Evolutionary conservation across 2,888 invertebrate species (phyloP).

Genomic region (Eupithecia insigniata): DNA sequence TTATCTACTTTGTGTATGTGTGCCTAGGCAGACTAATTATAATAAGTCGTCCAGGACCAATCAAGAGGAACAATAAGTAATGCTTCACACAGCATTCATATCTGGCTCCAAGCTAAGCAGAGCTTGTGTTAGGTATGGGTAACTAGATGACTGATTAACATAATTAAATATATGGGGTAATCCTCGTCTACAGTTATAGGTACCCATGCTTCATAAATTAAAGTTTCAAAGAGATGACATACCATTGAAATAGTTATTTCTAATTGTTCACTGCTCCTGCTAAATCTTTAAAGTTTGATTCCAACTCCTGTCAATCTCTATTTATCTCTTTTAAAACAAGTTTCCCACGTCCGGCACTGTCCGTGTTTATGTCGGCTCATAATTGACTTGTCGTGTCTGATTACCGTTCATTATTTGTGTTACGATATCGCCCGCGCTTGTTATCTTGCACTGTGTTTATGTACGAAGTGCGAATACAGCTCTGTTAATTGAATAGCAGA

Average conservation of each 20-base stretch:
- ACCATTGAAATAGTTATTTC: background rate
- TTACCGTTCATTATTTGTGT: conserved; percentile 80
- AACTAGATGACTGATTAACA: too few relatives aligned
- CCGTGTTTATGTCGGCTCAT: conserved; percentile 75
- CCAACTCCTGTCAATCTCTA: conserved; percentile 14
- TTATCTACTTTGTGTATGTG: background rate
- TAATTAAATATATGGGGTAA: background rate
- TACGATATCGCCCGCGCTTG: conserved; percentile 73
- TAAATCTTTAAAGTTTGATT: background rate
- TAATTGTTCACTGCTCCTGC: background rate
- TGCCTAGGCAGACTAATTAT: background rate
- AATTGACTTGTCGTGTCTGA: conserved; percentile 83
- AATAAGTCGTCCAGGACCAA: too few relatives aligned
- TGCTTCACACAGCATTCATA: too few relatives aligned
- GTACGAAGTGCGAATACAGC: conserved; percentile 48
- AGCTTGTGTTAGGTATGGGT: too few relatives aligned
- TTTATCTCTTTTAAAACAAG: conserved; percentile 49
- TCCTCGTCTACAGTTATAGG: background rate
- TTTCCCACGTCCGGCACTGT: conserved; percentile 67
- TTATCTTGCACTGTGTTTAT: conserved; percentile 74
- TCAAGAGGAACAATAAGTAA: too few relatives aligned
- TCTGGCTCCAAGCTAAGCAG: too few relatives aligned
- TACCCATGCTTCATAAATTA: background rate
- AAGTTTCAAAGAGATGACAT: background rate
- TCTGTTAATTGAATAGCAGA: conserved; percentile 16